Evolutionary conservation across 2,113 vertebrate genomes (phyloP).

Genomic region (Gracilinanus agilis): DNA sequence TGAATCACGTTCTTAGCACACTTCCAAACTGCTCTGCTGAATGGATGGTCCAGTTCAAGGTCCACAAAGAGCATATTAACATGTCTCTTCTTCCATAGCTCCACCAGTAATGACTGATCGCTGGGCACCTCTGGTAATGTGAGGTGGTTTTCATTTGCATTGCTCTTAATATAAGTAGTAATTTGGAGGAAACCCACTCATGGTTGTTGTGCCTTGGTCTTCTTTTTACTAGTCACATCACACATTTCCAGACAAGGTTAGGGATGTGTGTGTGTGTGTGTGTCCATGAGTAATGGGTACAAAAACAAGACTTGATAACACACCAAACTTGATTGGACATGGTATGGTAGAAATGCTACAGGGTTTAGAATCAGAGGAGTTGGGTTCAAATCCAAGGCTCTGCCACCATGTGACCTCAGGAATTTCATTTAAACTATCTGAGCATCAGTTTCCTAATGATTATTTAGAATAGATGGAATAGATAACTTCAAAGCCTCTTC

Average conservation of each 20-base stretch:
- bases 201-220: not conserved
- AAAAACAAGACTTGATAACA: no score
- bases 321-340: no score
- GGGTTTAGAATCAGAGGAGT: not conserved
- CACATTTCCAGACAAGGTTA: no score
- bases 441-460: not conserved
- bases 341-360: slow-evolving; percentile 26
- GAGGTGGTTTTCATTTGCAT: not conserved
- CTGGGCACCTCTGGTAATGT: not conserved
- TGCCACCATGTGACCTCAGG: not conserved
- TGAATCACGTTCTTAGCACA: not conserved
- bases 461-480: not conserved
- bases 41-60: not conserved
- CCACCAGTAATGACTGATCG: not conserved
- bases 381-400: slow-evolving; percentile 22
- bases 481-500: not conserved
- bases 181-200: not conserved
- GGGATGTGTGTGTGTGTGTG: no score
- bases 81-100: no score
- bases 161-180: no score
- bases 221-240: no score
- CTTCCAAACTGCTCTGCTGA: not conserved
- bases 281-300: no score
- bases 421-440: not conserved
- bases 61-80: not conserved